Percentiles rank a stretch among this genome's conserved stretches.
Conservation (phyloP, 2,888 invertebrate genomes). For the Anthophora plumipes region DNA sequence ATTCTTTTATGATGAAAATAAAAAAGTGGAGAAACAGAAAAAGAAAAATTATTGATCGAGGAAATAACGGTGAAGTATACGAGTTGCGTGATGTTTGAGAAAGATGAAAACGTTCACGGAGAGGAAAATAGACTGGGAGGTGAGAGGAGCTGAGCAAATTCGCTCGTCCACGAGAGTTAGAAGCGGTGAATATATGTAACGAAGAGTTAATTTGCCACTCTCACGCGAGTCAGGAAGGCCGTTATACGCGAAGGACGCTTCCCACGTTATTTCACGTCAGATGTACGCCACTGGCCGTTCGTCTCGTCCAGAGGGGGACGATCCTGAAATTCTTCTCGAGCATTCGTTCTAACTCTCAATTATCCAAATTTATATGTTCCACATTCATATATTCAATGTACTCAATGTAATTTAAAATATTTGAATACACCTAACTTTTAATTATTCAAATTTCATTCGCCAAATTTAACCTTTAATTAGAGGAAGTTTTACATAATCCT, state of each 20-base stretch:
- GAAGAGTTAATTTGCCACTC: slow-evolving; percentile 73
- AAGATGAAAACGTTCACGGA: slow-evolving; percentile 34
- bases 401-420: too few species aligned
- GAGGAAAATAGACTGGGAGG: slow-evolving; percentile 42
- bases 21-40: too few species aligned
- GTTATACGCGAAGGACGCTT: slow-evolving; percentile 74
- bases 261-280: slow-evolving; percentile 74
- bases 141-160: slow-evolving; percentile 33
- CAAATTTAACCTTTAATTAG: neutral
- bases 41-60: neutral
- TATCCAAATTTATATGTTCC: too few species aligned
- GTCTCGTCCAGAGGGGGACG: slow-evolving; percentile 35
- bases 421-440: too few species aligned
- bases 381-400: too few species aligned
- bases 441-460: too few species aligned
- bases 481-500: neutral
- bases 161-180: slow-evolving; percentile 50
- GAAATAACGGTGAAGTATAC: slow-evolving; percentile 33
- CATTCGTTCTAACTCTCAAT: slow-evolving; percentile 8
- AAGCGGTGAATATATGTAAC: slow-evolving; percentile 48
- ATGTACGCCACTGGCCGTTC: slow-evolving; percentile 50
- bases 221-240: slow-evolving; percentile 77
- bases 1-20: neutral
- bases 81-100: slow-evolving; percentile 59
- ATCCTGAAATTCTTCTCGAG: slow-evolving; percentile 17